These are phyloP conservation scores for Hirtodrosophila histrioides DNA, from an alignment of 2,888 invertebrate species.

Conservation along the genomic window DNA sequence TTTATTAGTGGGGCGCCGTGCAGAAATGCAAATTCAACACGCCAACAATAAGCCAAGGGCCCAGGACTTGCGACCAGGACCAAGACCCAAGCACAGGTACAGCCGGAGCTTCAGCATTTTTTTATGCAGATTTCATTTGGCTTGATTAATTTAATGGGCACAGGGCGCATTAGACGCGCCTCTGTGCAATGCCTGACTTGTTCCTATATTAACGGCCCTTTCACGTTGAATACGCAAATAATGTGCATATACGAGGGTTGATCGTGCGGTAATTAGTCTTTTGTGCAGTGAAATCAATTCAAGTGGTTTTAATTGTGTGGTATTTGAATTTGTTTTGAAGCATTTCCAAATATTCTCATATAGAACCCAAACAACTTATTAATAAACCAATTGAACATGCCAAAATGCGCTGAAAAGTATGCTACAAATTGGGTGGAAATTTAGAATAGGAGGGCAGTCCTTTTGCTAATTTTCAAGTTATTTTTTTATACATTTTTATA, in stretches of 20 bases:
- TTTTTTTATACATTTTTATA: no score
- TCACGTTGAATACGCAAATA: constrained; percentile 36
- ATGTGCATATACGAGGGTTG: constrained; percentile 38
- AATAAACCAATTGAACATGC: no score
- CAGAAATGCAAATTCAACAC: constrained; percentile 76
- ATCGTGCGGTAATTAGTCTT: background rate
- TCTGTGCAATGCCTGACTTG: constrained; percentile 50
- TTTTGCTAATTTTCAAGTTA: no score
- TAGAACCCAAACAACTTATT: no score
- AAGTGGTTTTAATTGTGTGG: no score
- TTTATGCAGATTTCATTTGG: constrained; percentile 75
- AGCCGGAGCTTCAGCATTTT: constrained; percentile 20
- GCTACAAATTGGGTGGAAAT: no score
- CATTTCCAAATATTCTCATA: no score
- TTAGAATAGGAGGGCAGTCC: no score
- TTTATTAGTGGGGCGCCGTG: constrained; percentile 75
- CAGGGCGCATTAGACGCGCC: constrained; percentile 62
- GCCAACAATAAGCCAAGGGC: constrained; percentile 55
- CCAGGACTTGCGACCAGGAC: background rate
- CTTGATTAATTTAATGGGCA: constrained; percentile 74
- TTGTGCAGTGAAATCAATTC: no score
- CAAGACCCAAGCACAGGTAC: background rate
- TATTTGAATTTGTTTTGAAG: no score
- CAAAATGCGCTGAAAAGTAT: no score
- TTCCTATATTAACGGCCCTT: constrained; percentile 36